These are phyloP conservation scores for Mamestra configurata DNA, from an alignment of 1,140 invertebrate species.

Conservation along the genomic window DNA sequence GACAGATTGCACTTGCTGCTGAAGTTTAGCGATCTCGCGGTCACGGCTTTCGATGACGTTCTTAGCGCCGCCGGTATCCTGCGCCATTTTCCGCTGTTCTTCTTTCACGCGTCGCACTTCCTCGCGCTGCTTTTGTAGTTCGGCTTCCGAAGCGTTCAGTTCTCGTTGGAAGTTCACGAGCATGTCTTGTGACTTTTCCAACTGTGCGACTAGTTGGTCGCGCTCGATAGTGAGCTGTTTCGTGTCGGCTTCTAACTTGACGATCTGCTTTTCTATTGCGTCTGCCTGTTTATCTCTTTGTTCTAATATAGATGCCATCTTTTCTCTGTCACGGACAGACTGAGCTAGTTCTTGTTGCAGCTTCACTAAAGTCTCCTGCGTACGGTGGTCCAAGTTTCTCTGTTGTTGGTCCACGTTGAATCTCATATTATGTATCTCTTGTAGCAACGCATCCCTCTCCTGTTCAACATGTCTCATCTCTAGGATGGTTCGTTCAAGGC, in stretches of 20 bases:
- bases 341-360: constrained; percentile 92
- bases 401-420: constrained; percentile 91
- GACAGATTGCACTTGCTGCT: constrained; percentile 91
- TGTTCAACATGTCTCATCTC: constrained; percentile 91
- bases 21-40: constrained; percentile 92
- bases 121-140: constrained; percentile 93
- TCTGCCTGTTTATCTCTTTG: constrained; percentile 93
- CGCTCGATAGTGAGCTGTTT: constrained; percentile 95
- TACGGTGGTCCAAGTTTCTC: constrained; percentile 88
- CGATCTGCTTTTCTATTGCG: constrained; percentile 94
- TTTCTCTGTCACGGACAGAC: constrained; percentile 91
- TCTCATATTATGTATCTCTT: constrained; percentile 91
- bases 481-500: constrained; percentile 91
- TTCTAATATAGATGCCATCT: constrained; percentile 91
- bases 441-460: constrained; percentile 91
- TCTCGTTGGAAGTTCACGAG: constrained; percentile 97
- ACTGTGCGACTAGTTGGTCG: constrained; percentile 95
- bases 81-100: constrained; percentile 91
- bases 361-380: constrained; percentile 90
- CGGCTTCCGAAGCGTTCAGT: constrained; percentile 93
- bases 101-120: constrained; percentile 93
- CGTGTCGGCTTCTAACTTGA: constrained; percentile 94
- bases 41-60: constrained; percentile 91
- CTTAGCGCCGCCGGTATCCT: constrained; percentile 91
- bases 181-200: constrained; percentile 97